Evolutionary conservation across 1,140 invertebrate genomes (phyloP), one percentile per base, ranked within the genome.

Genomic region (Elymnias hypermnestra): DNA sequence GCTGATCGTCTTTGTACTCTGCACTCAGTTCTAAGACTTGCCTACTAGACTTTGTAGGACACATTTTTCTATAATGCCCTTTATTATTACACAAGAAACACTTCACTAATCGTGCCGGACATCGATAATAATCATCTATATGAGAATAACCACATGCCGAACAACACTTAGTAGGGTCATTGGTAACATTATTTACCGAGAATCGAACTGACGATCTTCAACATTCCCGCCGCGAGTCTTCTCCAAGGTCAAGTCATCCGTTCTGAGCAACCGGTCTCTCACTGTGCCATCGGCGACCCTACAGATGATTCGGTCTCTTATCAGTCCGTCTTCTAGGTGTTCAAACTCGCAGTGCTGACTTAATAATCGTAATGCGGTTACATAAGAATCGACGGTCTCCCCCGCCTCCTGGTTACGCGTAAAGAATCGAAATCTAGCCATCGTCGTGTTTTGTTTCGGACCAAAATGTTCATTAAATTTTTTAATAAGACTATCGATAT

Each of bases 401-500:
- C 48, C 39, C 1, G 29, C 39, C 18, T 54, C 42, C 43, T 54
- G 46, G 40, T 51, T 59, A 17, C 56, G 18, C 5, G 22, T 47
- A 39, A 54, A 59, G 40, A 50, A 59, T 13, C 51, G 50, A 15
- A 47, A 54, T 25, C 52, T 18, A 14, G 21, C 21, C 13, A 47
- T 10, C 2, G 45, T 47, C 18, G 35, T 23, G 26, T 28, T 28
- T n/a, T n/a, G n/a, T 3, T 28, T 28, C 3, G 10, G 8, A 5
- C 25, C 25, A 28, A 28, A 28, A 28, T 7, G 10, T 4, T 28
- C 5, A 28, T 28, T 9, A 28, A n/a, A n/a, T n/a, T 9, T 9
- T 7, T n/a, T 28, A 9, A 9, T 28, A 9, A 28, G 21, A 37
- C 35, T 19, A n/a, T 10, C 21, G 6, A 37, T 14, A 10, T 37